These are phyloP conservation scores for Orius insidiosus DNA, from an alignment of 1,140 invertebrate species.

Conservation along the genomic window DNA sequence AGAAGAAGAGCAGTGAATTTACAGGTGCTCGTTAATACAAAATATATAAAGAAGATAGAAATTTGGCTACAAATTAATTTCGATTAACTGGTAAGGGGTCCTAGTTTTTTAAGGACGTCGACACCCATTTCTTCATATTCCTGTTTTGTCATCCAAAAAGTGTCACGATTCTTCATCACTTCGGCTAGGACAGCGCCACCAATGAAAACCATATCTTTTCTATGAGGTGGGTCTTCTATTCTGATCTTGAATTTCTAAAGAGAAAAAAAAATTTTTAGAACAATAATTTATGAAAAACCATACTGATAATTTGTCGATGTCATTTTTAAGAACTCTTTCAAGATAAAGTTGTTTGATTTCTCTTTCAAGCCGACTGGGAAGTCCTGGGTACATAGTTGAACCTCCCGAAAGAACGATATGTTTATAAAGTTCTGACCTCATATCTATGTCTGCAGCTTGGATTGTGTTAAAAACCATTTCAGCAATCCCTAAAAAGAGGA, in stretches of 20 bases:
- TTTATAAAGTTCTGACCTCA: slow-evolving; percentile 92
- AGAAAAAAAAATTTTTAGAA: slow-evolving; percentile 13
- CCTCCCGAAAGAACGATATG: slow-evolving; percentile 97
- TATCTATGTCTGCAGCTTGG: slow-evolving; percentile 85
- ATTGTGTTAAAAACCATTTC: slow-evolving; percentile 97
- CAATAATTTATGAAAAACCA: slow-evolving; percentile 21
- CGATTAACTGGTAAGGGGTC: slow-evolving; percentile 23
- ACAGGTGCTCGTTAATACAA: too few species aligned
- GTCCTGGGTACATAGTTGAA: slow-evolving; percentile 98
- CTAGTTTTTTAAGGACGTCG: slow-evolving; percentile 44
- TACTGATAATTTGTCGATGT: slow-evolving; percentile 76
- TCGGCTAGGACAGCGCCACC: slow-evolving; percentile 95
- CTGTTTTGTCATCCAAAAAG: slow-evolving; percentile 84
- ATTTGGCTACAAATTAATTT: too few species aligned
- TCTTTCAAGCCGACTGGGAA: slow-evolving; percentile 87
- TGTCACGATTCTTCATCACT: slow-evolving; percentile 90
- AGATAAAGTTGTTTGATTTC: slow-evolving; percentile 98
- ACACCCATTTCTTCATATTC: slow-evolving; percentile 90
- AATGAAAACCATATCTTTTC: slow-evolving; percentile 99
- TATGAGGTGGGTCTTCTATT: slow-evolving; percentile 92
- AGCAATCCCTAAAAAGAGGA: slow-evolving; percentile 56
- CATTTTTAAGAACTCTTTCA: slow-evolving; percentile 88
- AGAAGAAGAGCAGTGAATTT: too few species aligned
- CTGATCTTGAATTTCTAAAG: slow-evolving; percentile 97
- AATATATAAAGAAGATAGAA: too few species aligned